These are phyloP conservation scores for Candoia aspera DNA, from an alignment of 2,113 vertebrate species.

Conservation along the genomic window DNA sequence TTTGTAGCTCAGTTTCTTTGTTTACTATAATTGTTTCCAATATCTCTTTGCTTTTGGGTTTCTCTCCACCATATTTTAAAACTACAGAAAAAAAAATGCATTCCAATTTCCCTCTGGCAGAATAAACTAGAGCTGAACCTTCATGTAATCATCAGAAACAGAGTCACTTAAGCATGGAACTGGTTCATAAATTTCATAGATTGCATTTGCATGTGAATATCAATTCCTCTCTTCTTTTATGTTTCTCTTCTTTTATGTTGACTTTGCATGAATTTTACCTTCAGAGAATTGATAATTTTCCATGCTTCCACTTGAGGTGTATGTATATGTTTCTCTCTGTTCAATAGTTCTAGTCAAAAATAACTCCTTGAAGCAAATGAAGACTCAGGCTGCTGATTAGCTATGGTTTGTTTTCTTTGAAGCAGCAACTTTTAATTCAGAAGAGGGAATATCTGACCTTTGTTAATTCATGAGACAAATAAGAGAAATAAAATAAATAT, in stretches of 20 bases:
- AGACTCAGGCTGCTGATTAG: slow-evolving; percentile 50
- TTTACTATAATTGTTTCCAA: slow-evolving; percentile 18
- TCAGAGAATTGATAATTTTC: slow-evolving; percentile 24
- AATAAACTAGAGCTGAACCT: slow-evolving; percentile 60
- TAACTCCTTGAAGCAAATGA: slow-evolving; percentile 47
- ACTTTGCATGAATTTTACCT: slow-evolving; percentile 56
- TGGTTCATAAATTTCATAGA: slow-evolving; percentile 65
- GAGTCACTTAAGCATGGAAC: slow-evolving; percentile 57
- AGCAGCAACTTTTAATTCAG: slow-evolving; percentile 56
- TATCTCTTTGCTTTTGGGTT: background rate
- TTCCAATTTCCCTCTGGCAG: slow-evolving; percentile 45
- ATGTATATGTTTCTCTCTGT: background rate
- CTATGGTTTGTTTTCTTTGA: slow-evolving; percentile 41
- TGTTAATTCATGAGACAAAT: slow-evolving; percentile 54
- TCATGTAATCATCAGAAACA: slow-evolving; percentile 48
- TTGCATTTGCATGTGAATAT: slow-evolving; percentile 68
- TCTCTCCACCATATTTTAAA: slow-evolving; percentile 40
- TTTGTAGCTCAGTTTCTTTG: slow-evolving; percentile 5
- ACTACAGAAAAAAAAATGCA: background rate
- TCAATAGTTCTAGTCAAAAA: slow-evolving; percentile 53
- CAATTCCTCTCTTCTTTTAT: slow-evolving; percentile 51
- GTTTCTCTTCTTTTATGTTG: slow-evolving; percentile 50
- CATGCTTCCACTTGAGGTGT: background rate
- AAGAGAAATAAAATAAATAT: slow-evolving; percentile 36
- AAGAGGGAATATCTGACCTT: slow-evolving; percentile 65